Base-by-base conservation (phyloP, 2,888 invertebrate genomes). In the Sympetrum striolatum region DNA sequence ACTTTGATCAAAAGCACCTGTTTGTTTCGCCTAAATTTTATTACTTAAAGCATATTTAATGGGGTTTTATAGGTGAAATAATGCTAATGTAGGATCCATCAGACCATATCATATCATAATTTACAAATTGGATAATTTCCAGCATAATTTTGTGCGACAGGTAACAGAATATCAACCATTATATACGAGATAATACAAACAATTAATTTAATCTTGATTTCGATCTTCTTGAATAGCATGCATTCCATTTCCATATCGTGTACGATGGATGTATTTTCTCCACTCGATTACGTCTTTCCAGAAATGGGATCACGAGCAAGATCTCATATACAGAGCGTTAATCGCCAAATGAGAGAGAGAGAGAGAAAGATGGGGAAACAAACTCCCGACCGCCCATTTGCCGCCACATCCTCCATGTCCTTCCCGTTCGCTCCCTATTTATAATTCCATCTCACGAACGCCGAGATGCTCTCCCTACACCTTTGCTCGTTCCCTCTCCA, bases 361-460 rank as follows among this genome's bases (percentile, higher is more conserved):
- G n/a, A 64, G 64, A 64, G 60, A 60, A 60, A 60, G 60, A 60
- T 18, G n/a, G 22, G 5, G 60, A 60, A 25, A 64, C n/a, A 64
- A 64, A 64, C 22, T 25, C 22, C 64, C 64, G 10, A 25, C 64
- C 18, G 25, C n/a, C 64, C 64, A 10, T 64, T 64, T 64, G n/a
- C 64, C 64, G 22, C n/a, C n/a, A 64, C 64, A 64, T 64, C 64
- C 64, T 64, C 64, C 25, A 22, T 44, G n/a, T 81, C n/a, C 81
- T 44, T 39, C 39, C 6, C n/a, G 39, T 48, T n/a, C 25, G n/a
- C 10, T 18, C 58, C 86, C 86, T 86, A 86, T 86, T 86, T 86
- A 86, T 64, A 58, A 86, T 86, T 86, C 86, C 86, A 86, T 60
- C 86, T 86, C 86, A 86, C 86, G 86, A 60, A 60, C 86, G 86